Conservation (phyloP, 2,888 invertebrate genomes). For the Frankliniella intonsa region DNA sequence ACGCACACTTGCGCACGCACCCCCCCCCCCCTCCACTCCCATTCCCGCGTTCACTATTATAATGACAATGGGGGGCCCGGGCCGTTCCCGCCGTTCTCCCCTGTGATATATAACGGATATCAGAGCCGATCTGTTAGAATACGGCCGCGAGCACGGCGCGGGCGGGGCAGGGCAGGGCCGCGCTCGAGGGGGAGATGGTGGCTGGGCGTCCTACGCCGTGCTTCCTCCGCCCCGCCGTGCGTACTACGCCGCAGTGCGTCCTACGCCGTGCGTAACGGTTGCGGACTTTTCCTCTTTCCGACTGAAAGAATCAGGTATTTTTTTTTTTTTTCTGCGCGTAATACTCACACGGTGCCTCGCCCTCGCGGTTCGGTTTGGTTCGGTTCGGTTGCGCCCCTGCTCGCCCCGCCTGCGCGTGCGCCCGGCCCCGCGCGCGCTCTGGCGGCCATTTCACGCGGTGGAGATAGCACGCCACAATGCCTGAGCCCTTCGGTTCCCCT, state of each 20-base stretch:
- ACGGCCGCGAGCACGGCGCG: neutral
- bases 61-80: neutral
- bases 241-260: neutral
- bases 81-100: neutral
- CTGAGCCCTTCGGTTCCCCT: neutral
- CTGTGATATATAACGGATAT: conserved; percentile 17
- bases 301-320: too few relatives aligned
- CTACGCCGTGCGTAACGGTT: neutral
- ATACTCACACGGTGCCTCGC: neutral
- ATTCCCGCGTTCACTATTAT: neutral
- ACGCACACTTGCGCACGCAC: too few relatives aligned
- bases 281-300: neutral
- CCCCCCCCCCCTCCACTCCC: neutral
- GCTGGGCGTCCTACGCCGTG: neutral
- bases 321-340: too few relatives aligned
- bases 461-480: neutral
- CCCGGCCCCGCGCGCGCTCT: neutral
- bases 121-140: conserved; percentile 17
- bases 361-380: too few relatives aligned
- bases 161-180: too few relatives aligned
- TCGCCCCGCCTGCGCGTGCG: neutral
- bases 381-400: neutral
- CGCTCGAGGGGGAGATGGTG: too few relatives aligned
- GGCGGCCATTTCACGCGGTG: neutral
- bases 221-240: neutral